Evolutionary conservation across 1,140 invertebrate genomes (phyloP).

Genomic region (Agrilus planipennis): DNA sequence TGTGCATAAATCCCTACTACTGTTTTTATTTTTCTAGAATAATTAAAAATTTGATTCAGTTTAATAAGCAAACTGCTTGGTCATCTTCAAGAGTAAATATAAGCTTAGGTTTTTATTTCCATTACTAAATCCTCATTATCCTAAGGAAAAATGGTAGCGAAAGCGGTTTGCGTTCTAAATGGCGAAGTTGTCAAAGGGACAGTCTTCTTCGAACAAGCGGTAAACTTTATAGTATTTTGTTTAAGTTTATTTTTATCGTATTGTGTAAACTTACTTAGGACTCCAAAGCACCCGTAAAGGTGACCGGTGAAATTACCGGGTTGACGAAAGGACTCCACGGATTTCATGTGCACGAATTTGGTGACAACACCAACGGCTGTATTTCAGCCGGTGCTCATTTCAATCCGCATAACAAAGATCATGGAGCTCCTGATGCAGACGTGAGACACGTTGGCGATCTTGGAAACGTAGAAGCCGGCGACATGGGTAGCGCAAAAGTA

Average conservation of each 20-base stretch:
- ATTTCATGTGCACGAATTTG: conserved; percentile 96
- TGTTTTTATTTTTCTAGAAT: too few relatives aligned
- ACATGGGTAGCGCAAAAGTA: conserved; percentile 63
- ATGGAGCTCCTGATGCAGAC: conserved; percentile 66
- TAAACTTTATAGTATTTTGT: conserved; percentile 32
- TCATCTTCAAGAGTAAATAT: too few relatives aligned
- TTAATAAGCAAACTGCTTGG: too few relatives aligned
- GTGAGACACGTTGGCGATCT: conserved; percentile 84
- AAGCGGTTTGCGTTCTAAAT: conserved; percentile 76
- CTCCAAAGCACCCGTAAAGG: conserved; percentile 41
- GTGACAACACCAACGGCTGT: conserved; percentile 94
- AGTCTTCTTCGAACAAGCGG: conserved; percentile 64
- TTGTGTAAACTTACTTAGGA: conserved; percentile 29
- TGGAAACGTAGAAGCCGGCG: conserved; percentile 71
- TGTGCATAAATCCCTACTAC: too few relatives aligned
- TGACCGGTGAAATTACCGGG: conserved; percentile 61
- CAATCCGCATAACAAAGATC: conserved; percentile 76
- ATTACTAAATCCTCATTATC: conserved; percentile 2
- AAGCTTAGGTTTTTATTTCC: too few relatives aligned
- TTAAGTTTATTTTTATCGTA: background rate
- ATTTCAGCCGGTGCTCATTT: conserved; percentile 92
- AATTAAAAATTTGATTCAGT: too few relatives aligned
- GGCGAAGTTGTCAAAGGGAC: conserved; percentile 69
- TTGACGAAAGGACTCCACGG: conserved; percentile 64
- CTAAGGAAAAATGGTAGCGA: conserved; percentile 32